Evolutionary conservation across 64 coral and sea anemone species (phyloP).

Genomic region (Catalaphyllia jardinei): DNA sequence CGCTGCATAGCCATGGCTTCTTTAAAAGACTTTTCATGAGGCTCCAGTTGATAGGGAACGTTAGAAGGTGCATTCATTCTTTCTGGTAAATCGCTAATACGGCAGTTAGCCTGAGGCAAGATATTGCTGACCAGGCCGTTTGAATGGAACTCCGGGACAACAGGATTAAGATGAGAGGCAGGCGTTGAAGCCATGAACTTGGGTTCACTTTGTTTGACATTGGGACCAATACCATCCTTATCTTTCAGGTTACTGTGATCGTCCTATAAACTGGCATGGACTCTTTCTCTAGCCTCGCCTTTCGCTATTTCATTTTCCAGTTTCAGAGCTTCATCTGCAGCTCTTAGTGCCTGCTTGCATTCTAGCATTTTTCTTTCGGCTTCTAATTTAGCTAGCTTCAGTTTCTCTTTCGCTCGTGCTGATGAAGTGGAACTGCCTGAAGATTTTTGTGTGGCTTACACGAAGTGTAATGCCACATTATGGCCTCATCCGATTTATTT

Average conservation of each 20-base stretch:
- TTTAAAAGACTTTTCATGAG: slow-evolving; percentile 3
- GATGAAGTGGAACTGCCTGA: background rate
- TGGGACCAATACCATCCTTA: background rate
- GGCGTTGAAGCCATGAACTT: slow-evolving; percentile 25
- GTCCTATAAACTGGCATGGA: background rate
- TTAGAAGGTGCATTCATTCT: background rate
- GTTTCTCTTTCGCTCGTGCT: slow-evolving; percentile 20
- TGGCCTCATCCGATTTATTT: too few species aligned
- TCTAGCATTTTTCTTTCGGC: background rate
- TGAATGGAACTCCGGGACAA: background rate
- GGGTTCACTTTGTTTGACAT: background rate
- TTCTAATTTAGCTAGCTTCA: slow-evolving; percentile 21
- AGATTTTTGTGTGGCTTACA: too few species aligned
- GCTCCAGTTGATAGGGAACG: background rate
- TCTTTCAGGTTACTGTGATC: background rate
- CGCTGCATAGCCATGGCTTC: slow-evolving; percentile 23
- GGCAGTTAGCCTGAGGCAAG: too few species aligned
- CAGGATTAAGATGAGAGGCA: background rate
- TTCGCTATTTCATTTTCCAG: too few species aligned
- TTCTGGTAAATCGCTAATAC: too few species aligned
- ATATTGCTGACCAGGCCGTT: background rate
- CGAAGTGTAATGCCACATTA: too few species aligned
- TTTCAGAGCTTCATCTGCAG: too few species aligned
- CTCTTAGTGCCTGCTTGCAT: too few species aligned
- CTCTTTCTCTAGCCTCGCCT: background rate